Base-by-base conservation (phyloP, 2,113 vertebrate genomes). In the Siphamia tubifer region DNA sequence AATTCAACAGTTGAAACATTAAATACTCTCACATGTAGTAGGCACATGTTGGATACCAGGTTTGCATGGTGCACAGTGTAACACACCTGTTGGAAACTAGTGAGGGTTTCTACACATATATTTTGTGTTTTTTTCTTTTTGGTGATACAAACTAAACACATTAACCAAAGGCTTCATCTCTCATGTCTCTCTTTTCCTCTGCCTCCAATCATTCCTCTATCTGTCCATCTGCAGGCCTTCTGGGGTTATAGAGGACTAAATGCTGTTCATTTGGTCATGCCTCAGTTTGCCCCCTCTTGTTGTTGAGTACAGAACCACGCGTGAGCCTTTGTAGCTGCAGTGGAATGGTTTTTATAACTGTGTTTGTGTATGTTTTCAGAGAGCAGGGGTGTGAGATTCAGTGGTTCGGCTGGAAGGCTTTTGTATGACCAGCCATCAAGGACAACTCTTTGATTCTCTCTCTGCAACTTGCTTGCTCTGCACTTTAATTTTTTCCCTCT, bases 391-490 rank as follows among this genome's bases (percentile, higher is more conserved):
- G 54, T 24, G 64, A 64, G 56, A 67, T 76, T 58, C 58, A 63
- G 81, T 27, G 28, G 51, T 10, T n/a, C 31, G 69, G 65, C 80
- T 73, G 72, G 62, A 49, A 82, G 84, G 66, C 63, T 38, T 74
- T 73, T 64, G 42, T 81, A 68, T 62, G 81, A 82, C 78, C 72
- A 53, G 62, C 78, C 74, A 74, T 87, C 58, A 72, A 72, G 84
- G 44, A 72, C 68, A 76, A 56, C 58, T 61, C 82, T 91, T 89
- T 89, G 87, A 87, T 87, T 79, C 38, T 47, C 19, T 60, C 65
- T 53, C 52, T 66, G 67, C 62, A 76, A 84, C 83, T 87, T 76
- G 68, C 79, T 76, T 10, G 1, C 54, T 49, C 72, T 16, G 17
- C 24, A 47, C 70, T 89, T 83, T 82, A 61, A 77, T 84, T 68